Conservation (phyloP, 2,888 invertebrate species). For the Tachina lurida region DNA sequence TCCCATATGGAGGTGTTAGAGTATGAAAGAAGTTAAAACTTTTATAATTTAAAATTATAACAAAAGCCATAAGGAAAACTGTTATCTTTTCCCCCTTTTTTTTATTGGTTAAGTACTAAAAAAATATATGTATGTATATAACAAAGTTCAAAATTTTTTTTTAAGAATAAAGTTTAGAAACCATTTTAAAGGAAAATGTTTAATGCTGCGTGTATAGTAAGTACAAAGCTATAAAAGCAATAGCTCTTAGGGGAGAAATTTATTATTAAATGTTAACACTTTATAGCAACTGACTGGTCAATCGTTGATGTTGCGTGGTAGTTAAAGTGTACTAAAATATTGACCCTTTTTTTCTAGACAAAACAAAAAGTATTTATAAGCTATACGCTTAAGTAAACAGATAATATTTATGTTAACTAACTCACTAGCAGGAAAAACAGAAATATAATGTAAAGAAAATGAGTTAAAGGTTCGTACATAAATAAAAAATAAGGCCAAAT, state of each 20-base stretch:
- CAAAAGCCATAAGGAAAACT: constrained; percentile 48
- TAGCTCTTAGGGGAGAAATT: constrained; percentile 55
- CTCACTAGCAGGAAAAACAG: too few relatives aligned
- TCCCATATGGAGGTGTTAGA: constrained; percentile 55
- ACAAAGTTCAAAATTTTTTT: constrained; percentile 42
- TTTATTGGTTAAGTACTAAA: constrained; percentile 25
- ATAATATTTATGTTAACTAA: too few relatives aligned
- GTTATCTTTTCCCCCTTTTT: constrained; percentile 24
- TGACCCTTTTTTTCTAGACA: neutral
- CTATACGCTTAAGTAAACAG: neutral
- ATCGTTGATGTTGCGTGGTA: neutral
- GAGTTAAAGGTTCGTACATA: too few relatives aligned
- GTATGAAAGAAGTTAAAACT: constrained; percentile 46
- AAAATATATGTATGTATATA: constrained; percentile 22
- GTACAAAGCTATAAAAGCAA: constrained; percentile 52
- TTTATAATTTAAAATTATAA: constrained; percentile 64
- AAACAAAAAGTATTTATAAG: neutral
- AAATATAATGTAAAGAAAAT: too few relatives aligned
- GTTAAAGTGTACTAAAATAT: neutral
- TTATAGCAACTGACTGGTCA: constrained; percentile 44
- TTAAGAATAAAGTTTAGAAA: constrained; percentile 41
- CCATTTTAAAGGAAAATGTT: constrained; percentile 31
- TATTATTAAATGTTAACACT: constrained; percentile 62
- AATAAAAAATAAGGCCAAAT: too few relatives aligned
- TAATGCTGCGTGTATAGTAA: neutral